A percentile compares a stretch with the other conserved stretches of the same genome.
phyloP scores from a whole-genome alignment of 92 coral and sea anemone species.

The Epizoanthus fatuus region DNA sequence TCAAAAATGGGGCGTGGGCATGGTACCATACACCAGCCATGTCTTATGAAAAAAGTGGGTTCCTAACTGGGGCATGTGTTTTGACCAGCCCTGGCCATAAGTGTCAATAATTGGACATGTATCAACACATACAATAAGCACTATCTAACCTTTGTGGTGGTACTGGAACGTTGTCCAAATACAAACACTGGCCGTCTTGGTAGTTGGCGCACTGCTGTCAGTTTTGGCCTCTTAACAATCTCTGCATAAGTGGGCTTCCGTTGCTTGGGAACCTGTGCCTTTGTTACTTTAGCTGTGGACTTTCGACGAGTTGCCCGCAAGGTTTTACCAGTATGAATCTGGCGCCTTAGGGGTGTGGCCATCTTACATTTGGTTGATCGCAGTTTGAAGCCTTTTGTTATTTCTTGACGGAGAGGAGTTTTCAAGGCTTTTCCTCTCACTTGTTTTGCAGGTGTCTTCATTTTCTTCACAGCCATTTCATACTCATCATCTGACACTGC shows the following conservation, averaged over 20 bases:
- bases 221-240: constrained; percentile 87
- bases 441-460: constrained; percentile 54
- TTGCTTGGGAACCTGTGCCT: constrained; percentile 11
- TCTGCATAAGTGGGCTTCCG: constrained; percentile 97
- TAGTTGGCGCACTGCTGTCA: constrained; percentile 68
- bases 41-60: no score
- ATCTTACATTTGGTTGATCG: constrained; percentile 64
- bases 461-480: constrained; percentile 63
- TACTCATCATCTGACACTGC: constrained; percentile 34
- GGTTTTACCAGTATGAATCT: constrained; percentile 68
- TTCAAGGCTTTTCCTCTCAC: constrained; percentile 39
- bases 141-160: constrained; percentile 17
- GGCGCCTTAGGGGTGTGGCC: constrained; percentile 75
- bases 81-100: no score
- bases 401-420: constrained; percentile 44
- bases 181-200: constrained; percentile 30
- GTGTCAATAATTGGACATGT: no score
- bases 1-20: no score
- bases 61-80: no score
- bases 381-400: constrained; percentile 66
- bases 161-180: constrained; percentile 15
- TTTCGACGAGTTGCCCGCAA: constrained; percentile 75
- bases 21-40: no score
- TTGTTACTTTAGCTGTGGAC: constrained; percentile 51
- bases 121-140: not conserved